phyloP scores from a whole-genome alignment of 1,140 invertebrate genomes.

The Hesperophylax magnus region DNA sequence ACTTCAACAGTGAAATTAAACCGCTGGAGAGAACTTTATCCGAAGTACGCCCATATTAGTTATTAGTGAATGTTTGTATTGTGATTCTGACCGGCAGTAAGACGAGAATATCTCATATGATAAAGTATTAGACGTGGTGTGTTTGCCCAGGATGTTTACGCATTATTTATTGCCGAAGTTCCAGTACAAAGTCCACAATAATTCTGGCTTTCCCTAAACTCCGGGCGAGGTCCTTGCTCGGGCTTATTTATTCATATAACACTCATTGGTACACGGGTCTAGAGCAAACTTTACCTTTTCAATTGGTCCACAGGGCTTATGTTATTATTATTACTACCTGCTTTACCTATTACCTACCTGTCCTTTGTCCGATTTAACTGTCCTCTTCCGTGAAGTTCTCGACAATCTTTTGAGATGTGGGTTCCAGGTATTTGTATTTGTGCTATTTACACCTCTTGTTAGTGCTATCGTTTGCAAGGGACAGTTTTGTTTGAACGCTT shows the following conservation, averaged over 20 bases:
- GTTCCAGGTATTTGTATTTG: conserved; percentile 33
- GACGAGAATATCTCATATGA: too few species aligned
- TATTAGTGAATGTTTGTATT: too few species aligned
- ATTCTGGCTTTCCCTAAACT: conserved; percentile 1
- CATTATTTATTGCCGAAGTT: conserved; percentile 28
- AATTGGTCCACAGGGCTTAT: conserved; percentile 8
- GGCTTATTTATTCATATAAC: conserved; percentile 9
- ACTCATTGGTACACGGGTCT: not conserved
- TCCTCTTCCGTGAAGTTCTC: conserved; percentile 13
- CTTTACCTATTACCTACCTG: not conserved
- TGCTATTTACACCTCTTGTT: not conserved
- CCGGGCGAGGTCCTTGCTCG: not conserved
- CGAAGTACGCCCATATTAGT: too few species aligned
- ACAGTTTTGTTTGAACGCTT: too few species aligned
- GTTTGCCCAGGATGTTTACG: not conserved
- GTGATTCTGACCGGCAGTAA: too few species aligned
- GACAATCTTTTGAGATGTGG: conserved; percentile 5
- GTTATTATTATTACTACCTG: not conserved
- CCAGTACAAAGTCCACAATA: not conserved
- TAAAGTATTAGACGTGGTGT: too few species aligned
- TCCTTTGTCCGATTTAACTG: not conserved
- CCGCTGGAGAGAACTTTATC: too few species aligned
- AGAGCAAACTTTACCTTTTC: conserved; percentile 25
- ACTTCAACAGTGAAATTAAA: too few species aligned
- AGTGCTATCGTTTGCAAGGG: not conserved